Conservation (phyloP, 1,140 invertebrate species). For the Megalonaias nervosa region DNA sequence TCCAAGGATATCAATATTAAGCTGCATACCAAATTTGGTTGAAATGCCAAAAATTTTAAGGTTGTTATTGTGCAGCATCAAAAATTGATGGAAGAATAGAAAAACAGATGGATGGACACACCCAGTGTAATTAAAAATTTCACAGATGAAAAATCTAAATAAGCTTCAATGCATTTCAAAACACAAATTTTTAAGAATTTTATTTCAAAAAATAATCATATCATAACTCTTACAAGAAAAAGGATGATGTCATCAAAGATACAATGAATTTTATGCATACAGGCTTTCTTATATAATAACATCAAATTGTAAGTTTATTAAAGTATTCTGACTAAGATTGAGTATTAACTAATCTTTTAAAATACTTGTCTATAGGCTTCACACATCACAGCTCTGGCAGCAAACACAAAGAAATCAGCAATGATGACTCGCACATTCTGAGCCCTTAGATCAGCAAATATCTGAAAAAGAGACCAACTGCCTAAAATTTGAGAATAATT, state of each 20-base stretch:
- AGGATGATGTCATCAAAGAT: neutral
- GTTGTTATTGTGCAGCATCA: too few relatives aligned
- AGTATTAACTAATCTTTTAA: conserved; percentile 16
- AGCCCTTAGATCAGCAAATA: conserved; percentile 80
- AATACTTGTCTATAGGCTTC: conserved; percentile 80
- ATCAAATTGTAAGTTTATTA: neutral
- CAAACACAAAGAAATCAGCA: conserved; percentile 82
- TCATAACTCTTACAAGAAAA: too few relatives aligned
- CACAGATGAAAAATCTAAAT: too few relatives aligned
- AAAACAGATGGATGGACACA: too few relatives aligned
- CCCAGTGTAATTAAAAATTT: too few relatives aligned
- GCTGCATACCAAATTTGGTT: too few relatives aligned
- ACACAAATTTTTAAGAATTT: neutral
- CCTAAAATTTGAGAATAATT: neutral
- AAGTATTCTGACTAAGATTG: neutral
- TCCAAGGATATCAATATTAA: too few relatives aligned
- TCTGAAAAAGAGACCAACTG: conserved; percentile 70
- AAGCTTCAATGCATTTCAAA: too few relatives aligned
- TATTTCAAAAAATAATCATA: neutral
- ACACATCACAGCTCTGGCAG: conserved; percentile 82
- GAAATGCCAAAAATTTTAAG: too few relatives aligned
- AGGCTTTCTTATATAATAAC: neutral
- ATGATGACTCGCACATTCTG: conserved; percentile 83
- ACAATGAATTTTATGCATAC: neutral
- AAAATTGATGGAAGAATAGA: too few relatives aligned